Percentiles rank a stretch among this genome's conserved stretches.
Conservation (phyloP, 2,113 vertebrate genomes). For the Oryzias curvinotus region DNA sequence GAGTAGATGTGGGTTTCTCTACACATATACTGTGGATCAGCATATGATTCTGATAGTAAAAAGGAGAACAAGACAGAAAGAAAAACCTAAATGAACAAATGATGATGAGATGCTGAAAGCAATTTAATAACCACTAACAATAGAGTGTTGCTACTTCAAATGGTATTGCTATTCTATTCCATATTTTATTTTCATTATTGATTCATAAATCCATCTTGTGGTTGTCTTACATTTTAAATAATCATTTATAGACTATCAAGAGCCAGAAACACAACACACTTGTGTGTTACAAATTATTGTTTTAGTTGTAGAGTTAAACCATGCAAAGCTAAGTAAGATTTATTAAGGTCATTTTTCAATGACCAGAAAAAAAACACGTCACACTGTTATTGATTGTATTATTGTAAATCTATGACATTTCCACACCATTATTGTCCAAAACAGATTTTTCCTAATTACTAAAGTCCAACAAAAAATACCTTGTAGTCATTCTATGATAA, state of each 20-base stretch:
- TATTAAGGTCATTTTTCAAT: constrained; percentile 15
- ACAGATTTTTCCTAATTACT: constrained; percentile 2
- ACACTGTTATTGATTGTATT: constrained; percentile 8
- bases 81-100: constrained; percentile 6
- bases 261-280: not conserved
- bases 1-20: constrained; percentile 7
- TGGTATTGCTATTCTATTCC: constrained; percentile 1
- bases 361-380: constrained; percentile 16
- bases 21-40: not conserved
- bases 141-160: not conserved
- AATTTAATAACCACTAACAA: constrained; percentile 11
- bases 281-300: constrained; percentile 4
- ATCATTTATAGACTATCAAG: not conserved
- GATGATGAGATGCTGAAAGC: constrained; percentile 5
- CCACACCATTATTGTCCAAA: not conserved
- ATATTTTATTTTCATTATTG: not conserved
- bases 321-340: constrained; percentile 11
- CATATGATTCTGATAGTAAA: constrained; percentile 9
- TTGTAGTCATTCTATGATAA: constrained; percentile 7
- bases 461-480: constrained; percentile 12
- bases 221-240: constrained; percentile 4
- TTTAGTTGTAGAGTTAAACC: constrained; percentile 9
- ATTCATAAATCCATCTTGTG: not conserved
- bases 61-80: constrained; percentile 1
- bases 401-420: constrained; percentile 9